Base-by-base conservation (phyloP, 2,797 vertebrate genomes). In the Darevskia mixta region DNA sequence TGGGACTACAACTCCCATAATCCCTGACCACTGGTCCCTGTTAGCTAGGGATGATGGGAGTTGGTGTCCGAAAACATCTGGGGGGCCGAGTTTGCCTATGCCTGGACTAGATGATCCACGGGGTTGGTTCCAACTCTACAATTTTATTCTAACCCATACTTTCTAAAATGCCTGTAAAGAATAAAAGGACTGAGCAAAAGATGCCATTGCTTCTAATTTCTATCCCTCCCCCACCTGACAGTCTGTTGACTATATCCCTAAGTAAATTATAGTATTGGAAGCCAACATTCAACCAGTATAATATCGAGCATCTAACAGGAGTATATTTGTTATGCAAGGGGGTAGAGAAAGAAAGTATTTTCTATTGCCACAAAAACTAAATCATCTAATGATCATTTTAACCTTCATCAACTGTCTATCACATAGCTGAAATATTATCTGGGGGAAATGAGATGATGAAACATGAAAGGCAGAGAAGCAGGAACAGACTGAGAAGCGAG, bases 401-500 rank as follows among this genome's bases (percentile, higher is more conserved):
- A 76, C 29, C 69, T 77, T 79, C 64, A 35, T 4, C 8, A 72
- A 43, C 2, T 76, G 82, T 88, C 69, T 69, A 20, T 27, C n/a
- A 79, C 2, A 58, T 71, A 38, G 2, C 0, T 88, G 55, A 20
- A 91, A 86, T 17, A 87, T 38, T 27, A 0, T 61, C 43, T 23
- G 71, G 2, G 0, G 72, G 32, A 71, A 78, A 77, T 80, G 58
- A 0, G 20, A 41, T 64, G 79, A 3, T 0, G 7, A 86, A 82
- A 75, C n/a, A 5, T 45, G 87, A 67, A 3, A 18, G 67, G 2
- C 23, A 89, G 18, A 58, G 86, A 94, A 92, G 75, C 10, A 77
- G n/a, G 0, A 64, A 55, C 2, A 78, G 71, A 11, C 61, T 71
- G 3, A 85, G 66, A 73, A 73, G 38, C 15, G 25, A 88, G 82